Conservation (phyloP, 1,140 invertebrate species). For the Lordiphosa clarofinis region DNA sequence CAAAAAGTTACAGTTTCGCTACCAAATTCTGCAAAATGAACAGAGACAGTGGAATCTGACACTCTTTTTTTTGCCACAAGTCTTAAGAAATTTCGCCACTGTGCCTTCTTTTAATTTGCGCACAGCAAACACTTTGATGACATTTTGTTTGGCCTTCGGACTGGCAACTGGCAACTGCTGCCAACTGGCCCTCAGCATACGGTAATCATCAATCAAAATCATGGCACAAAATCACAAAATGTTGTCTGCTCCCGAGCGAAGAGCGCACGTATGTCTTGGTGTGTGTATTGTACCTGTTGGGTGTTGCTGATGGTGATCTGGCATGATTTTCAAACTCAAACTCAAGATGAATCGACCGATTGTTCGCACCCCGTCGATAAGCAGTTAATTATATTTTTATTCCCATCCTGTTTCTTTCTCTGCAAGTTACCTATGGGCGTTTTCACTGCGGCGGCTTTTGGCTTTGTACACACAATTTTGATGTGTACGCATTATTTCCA, state of each 20-base stretch:
- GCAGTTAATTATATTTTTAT: conserved; percentile 76
- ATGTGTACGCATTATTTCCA: conserved; percentile 42
- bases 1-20: no score
- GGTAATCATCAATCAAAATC: conserved; percentile 59
- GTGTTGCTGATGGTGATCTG: conserved; percentile 29
- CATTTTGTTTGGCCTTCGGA: conserved; percentile 29
- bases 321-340: conserved; percentile 60
- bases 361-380: conserved; percentile 75
- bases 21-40: no score
- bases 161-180: conserved; percentile 22
- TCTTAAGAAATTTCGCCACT: no score
- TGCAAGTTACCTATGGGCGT: conserved; percentile 33
- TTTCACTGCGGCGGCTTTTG: conserved; percentile 36
- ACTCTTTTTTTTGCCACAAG: no score
- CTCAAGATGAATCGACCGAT: conserved; percentile 59
- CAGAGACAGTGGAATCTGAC: no score
- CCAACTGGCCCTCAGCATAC: conserved; percentile 32
- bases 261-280: no score
- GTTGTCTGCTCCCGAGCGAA: no score
- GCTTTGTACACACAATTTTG: not conserved
- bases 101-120: conserved; percentile 23
- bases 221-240: conserved; percentile 28
- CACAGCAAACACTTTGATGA: conserved; percentile 10
- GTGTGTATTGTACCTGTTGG: not conserved
- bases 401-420: conserved; percentile 47